These are phyloP conservation scores for Pangasius sanitwongsei DNA, from an alignment of 2,797 vertebrate genomes.

Conservation along the genomic window DNA sequence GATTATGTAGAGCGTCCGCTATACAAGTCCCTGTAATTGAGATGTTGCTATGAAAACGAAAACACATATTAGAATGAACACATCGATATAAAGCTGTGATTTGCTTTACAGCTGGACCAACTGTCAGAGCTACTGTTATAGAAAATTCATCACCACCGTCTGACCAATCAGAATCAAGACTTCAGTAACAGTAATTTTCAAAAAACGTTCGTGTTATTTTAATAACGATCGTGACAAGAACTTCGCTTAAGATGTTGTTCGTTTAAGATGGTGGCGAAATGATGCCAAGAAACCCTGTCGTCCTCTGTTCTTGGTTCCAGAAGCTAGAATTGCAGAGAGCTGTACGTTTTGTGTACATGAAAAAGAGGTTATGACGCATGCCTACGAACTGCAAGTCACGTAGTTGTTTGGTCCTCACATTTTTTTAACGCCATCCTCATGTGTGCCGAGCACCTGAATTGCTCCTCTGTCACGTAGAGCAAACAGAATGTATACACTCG, in stretches of 20 bases:
- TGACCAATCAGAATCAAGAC: not conserved
- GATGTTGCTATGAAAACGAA: not conserved
- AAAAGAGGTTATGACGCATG: not conserved
- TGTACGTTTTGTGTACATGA: not conserved
- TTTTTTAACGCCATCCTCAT: not conserved
- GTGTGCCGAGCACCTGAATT: slow-evolving; percentile 11
- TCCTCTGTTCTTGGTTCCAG: not conserved
- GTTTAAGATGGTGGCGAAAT: not conserved
- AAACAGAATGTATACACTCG: slow-evolving; percentile 30
- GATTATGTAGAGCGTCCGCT: not conserved
- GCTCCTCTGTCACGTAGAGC: slow-evolving; percentile 34
- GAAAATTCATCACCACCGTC: not conserved
- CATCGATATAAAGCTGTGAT: not conserved
- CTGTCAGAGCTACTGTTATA: not conserved
- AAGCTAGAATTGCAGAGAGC: not conserved
- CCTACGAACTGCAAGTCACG: not conserved
- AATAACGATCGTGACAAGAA: not conserved
- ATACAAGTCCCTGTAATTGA: not conserved
- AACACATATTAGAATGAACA: not conserved
- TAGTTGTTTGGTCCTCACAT: not conserved
- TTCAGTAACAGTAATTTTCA: not conserved
- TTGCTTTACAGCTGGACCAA: not conserved
- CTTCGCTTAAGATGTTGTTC: not conserved
- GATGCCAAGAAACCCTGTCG: not conserved
- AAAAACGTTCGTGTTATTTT: not conserved